Evolutionary conservation across 2,113 vertebrate species (phyloP), one percentile per base, ranked within the genome.

Genomic region (Corythornis vintsioides): DNA sequence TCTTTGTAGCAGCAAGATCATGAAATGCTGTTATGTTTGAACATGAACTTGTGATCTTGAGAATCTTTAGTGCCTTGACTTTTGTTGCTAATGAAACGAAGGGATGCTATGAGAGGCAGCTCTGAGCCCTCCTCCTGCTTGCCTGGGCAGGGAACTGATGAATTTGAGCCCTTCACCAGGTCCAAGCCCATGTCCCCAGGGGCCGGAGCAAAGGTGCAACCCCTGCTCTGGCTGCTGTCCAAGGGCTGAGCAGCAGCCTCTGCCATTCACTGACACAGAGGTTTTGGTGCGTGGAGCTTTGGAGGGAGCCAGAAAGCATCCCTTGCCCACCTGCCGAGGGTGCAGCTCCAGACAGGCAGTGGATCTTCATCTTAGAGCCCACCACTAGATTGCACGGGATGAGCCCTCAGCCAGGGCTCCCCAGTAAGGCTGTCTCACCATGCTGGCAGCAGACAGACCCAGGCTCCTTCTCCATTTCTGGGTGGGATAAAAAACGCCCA

Each of bases 401-500:
- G 26, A 75, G 50, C 3, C 2, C 22, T 57, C 13, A 13, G 69
- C 31, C 13, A 1, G 35, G 24, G 29, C 48, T 70, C 82, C 48
- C 50, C 85, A 43, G n/a, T 42, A 25, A 90, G 20, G 56, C 52
- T 38, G 21, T 43, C 61, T 66, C 7, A 0, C 74, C 7, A 2
- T 31, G 66, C 75, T 0, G 0, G 40, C 6, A 1, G 15, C 63
- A 64, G 47, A 75, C 24, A 2, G 66, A 50, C 53, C 43, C 5
- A 0, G 16, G 4, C 42, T 77, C 66, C 75, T 89, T 71, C 84
- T 60, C 72, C 93, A 53, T 40, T 55, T 80, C 86, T 70, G 57
- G n/a, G 60, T 93, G 86, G 80, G 92, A 96, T 83, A n/a, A 57
- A 81, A 88, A 24, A 4, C 60, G 1, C 83, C 64, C 77, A 60